Evolutionary conservation across 1,140 invertebrate species (phyloP).

Genomic region (Condylostylus longicornis): DNA sequence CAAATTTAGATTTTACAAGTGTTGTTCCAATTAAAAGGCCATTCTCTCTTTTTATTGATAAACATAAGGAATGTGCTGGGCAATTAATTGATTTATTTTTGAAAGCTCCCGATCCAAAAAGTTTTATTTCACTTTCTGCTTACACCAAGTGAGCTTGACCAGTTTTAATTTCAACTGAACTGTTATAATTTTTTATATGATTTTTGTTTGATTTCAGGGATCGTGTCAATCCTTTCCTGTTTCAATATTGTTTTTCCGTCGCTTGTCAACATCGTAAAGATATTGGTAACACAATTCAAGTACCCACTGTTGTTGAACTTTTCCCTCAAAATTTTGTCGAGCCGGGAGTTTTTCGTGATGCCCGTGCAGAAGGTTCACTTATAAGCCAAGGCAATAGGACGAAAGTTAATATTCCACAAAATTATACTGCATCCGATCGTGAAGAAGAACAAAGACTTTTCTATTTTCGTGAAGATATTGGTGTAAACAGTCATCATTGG

Average conservation of each 20-base stretch:
- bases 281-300: conserved; percentile 36
- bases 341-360: conserved; percentile 35
- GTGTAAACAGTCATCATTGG: conserved; percentile 55
- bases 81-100: conserved; percentile 39
- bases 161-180: neutral
- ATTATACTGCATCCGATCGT: conserved; percentile 49
- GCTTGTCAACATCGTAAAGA: conserved; percentile 34
- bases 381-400: conserved; percentile 15
- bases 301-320: conserved; percentile 38
- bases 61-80: conserved; percentile 38
- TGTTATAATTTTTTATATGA: conserved; percentile 2
- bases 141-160: conserved; percentile 17
- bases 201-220: conserved; percentile 19
- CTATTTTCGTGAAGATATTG: conserved; percentile 43
- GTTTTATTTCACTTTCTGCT: conserved; percentile 23
- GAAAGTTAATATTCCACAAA: conserved; percentile 45
- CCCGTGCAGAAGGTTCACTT: conserved; percentile 34
- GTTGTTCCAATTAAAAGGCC: conserved; percentile 17
- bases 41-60: conserved; percentile 43
- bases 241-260: conserved; percentile 29
- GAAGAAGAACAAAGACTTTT: conserved; percentile 47
- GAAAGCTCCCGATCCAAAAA: conserved; percentile 16
- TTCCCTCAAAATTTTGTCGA: conserved; percentile 42
- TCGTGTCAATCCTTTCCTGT: conserved; percentile 34
- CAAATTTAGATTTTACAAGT: conserved; percentile 19